Percentiles rank a stretch among this genome's conserved stretches.
phyloP scores from a whole-genome alignment of 92 coral and sea anemone genomes.

The Actinernus sp. region DNA sequence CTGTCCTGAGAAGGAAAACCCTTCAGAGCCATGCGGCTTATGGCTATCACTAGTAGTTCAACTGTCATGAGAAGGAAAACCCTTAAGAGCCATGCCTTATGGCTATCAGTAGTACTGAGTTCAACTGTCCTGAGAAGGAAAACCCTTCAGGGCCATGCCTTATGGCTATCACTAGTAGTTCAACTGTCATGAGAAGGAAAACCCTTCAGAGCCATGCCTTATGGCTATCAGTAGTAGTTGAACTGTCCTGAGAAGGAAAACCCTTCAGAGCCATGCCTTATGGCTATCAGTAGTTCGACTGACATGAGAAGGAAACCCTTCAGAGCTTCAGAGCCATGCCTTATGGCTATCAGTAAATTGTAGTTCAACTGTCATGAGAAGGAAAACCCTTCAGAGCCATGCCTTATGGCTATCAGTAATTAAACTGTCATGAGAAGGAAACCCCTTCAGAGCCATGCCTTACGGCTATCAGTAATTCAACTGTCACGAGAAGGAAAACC shows the following conservation, averaged over 20 bases:
- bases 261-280: slow-evolving; percentile 96
- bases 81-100: too few relatives aligned
- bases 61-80: too few relatives aligned
- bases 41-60: slow-evolving; percentile 94
- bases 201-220: too few relatives aligned
- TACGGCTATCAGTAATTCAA: slow-evolving; percentile 90
- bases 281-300: slow-evolving; percentile 92
- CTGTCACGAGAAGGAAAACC: slow-evolving; percentile 86
- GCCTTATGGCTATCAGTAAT: too few relatives aligned
- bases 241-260: slow-evolving; percentile 85
- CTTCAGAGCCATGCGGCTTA: slow-evolving; percentile 96
- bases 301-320: slow-evolving; percentile 86
- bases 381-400: too few relatives aligned
- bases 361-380: too few relatives aligned
- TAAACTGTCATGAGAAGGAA: slow-evolving; percentile 80
- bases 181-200: too few relatives aligned
- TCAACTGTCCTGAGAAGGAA: slow-evolving; percentile 79
- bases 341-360: slow-evolving; percentile 89
- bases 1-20: slow-evolving; percentile 86
- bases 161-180: slow-evolving; percentile 91
- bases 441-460: slow-evolving; percentile 97
- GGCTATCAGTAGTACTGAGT: too few relatives aligned
- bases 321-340: slow-evolving; percentile 98
- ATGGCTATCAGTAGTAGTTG: too few relatives aligned
- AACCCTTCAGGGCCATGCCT: slow-evolving; percentile 97